These are phyloP conservation scores for Rhagoletis zephyria DNA, from an alignment of 1,140 invertebrate genomes.

Conservation along the genomic window DNA sequence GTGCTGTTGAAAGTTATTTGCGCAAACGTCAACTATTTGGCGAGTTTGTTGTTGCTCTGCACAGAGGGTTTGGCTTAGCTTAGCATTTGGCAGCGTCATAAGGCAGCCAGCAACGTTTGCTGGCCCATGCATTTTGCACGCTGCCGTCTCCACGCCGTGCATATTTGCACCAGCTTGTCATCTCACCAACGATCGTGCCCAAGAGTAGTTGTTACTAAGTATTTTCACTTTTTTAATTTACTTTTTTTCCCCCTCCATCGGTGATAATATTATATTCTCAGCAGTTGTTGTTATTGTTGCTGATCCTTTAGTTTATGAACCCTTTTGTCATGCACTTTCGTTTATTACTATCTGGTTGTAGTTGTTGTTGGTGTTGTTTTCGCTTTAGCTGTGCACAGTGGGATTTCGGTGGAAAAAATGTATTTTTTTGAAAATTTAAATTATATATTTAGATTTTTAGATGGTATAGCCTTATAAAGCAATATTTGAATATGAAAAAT, in stretches of 20 bases:
- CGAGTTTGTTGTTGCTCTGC: too few relatives aligned
- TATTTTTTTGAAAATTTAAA: too few relatives aligned
- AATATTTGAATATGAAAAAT: too few relatives aligned
- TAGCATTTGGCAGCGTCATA: too few relatives aligned
- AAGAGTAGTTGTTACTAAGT: not conserved
- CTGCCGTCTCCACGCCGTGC: not conserved
- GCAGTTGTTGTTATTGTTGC: not conserved
- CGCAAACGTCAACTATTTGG: not conserved
- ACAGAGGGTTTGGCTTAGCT: too few relatives aligned
- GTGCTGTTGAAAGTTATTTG: conserved; percentile 7
- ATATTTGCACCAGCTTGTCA: conserved; percentile 31
- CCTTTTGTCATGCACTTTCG: conserved; percentile 37
- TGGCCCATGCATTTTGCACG: not conserved
- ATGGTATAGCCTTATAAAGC: too few relatives aligned
- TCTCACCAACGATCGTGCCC: not conserved
- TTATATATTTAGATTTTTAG: too few relatives aligned
- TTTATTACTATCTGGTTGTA: conserved; percentile 14
- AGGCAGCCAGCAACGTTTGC: too few relatives aligned
- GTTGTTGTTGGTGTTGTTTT: not conserved
- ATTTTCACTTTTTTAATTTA: not conserved
- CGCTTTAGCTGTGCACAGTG: not conserved
- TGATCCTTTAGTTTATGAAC: conserved; percentile 6
- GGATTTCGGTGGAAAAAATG: too few relatives aligned
- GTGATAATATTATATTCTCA: conserved; percentile 7
- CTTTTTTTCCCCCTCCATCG: not conserved